Evolutionary conservation across 2,113 vertebrate species (phyloP).

Genomic region (Ranitomeya imitator): DNA sequence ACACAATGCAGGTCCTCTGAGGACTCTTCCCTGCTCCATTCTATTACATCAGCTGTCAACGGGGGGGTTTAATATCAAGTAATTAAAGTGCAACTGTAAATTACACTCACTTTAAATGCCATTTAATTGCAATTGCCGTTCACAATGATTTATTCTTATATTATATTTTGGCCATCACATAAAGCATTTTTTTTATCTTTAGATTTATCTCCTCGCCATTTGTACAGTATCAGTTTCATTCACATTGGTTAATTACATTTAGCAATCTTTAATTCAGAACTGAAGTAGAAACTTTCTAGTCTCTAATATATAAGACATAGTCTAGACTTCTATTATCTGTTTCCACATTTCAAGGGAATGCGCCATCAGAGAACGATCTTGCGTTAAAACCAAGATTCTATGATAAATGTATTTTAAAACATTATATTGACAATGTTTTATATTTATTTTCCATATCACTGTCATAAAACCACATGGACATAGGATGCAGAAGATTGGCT

Average conservation of each 20-base stretch:
- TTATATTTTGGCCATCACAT: not conserved
- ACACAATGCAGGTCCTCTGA: not conserved
- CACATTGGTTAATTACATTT: not conserved
- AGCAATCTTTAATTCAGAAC: not conserved
- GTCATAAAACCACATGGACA: too few relatives aligned
- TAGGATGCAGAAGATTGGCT: too few relatives aligned
- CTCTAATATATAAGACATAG: not conserved
- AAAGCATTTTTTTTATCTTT: not conserved
- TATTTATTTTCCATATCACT: too few relatives aligned
- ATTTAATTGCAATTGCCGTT: not conserved
- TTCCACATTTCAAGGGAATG: too few relatives aligned
- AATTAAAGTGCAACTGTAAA: not conserved
- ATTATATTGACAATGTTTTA: too few relatives aligned
- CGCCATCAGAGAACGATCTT: too few relatives aligned
- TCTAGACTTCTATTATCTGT: too few relatives aligned
- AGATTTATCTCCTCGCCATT: not conserved
- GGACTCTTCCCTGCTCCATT: not conserved
- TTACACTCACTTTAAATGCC: not conserved
- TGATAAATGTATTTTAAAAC: too few relatives aligned
- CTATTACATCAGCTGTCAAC: not conserved
- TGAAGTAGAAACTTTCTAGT: not conserved
- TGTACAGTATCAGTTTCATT: not conserved
- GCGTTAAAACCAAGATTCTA: too few relatives aligned
- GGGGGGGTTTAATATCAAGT: not conserved
- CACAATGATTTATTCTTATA: not conserved